phyloP scores from a whole-genome alignment of 2,113 vertebrate species.

The Colius striatus region DNA sequence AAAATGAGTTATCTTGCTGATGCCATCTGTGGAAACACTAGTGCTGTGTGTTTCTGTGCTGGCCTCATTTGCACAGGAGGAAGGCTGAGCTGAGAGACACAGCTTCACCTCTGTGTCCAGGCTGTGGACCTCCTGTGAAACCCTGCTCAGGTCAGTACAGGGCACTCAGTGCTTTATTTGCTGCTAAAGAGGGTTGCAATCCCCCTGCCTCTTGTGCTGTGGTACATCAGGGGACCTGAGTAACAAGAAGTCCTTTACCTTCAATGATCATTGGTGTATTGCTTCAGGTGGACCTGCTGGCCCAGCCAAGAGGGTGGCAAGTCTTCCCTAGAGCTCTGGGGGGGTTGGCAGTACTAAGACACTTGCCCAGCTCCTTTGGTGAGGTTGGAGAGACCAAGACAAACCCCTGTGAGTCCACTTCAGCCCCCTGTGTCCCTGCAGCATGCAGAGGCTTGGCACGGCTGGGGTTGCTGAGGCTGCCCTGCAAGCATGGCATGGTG shows the following conservation, averaged over 20 bases:
- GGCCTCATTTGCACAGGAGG: background rate
- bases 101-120: background rate
- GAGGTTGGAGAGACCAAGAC: background rate
- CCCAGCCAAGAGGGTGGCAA: background rate
- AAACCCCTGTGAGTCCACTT: background rate
- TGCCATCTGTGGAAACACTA: background rate
- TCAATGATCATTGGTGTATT: background rate
- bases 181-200: background rate
- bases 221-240: background rate
- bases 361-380: background rate
- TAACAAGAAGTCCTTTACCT: background rate
- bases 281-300: background rate
- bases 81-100: accelerated
- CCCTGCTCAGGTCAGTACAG: background rate
- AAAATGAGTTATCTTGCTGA: background rate
- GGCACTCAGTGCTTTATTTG: background rate
- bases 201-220: background rate
- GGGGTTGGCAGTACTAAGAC: background rate
- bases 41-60: background rate
- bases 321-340: background rate
- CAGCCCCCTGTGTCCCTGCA: background rate
- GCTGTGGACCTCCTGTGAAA: background rate
- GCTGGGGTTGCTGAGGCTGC: accelerated
- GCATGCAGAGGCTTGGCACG: accelerated
- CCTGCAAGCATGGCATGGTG: background rate